Evolutionary conservation across 1,140 invertebrate species (phyloP).

Genomic region (Lepidurus arcticus): DNA sequence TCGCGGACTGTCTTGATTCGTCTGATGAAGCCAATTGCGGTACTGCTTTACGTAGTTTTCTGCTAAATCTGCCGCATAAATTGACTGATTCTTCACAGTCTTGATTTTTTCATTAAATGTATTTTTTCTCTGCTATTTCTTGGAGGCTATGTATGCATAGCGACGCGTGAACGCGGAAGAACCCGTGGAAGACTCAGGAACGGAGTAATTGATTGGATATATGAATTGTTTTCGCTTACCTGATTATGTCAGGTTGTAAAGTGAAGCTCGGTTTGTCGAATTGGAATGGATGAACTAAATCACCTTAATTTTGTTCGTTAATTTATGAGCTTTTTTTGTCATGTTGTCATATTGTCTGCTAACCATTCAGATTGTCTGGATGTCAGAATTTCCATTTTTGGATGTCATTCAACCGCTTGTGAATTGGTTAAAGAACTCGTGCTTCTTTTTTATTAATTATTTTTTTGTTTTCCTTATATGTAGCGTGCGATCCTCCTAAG

Average conservation of each 20-base stretch:
- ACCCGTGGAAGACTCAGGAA: too few relatives aligned
- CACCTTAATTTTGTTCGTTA: slow-evolving; percentile 37
- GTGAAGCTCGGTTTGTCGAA: slow-evolving; percentile 44
- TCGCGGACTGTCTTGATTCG: slow-evolving; percentile 53
- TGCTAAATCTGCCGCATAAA: background rate
- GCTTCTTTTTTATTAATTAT: too few relatives aligned
- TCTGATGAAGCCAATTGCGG: slow-evolving; percentile 57
- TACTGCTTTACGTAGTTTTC: background rate
- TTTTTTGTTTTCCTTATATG: too few relatives aligned
- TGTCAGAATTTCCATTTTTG: too few relatives aligned
- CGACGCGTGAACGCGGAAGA: too few relatives aligned
- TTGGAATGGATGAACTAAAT: slow-evolving; percentile 48
- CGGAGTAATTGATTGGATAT: slow-evolving; percentile 37
- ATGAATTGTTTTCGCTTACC: slow-evolving; percentile 46
- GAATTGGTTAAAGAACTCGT: too few relatives aligned
- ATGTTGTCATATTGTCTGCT: background rate
- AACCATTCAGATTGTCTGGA: background rate
- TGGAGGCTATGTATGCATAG: too few relatives aligned
- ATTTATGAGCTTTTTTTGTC: background rate
- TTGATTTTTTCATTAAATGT: background rate
- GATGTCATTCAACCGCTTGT: too few relatives aligned
- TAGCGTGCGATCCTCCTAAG: slow-evolving; percentile 15
- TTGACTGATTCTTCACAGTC: background rate
- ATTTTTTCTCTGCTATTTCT: background rate
- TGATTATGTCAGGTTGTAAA: slow-evolving; percentile 45